A percentile compares a stretch with the other conserved stretches of the same genome.
These are phyloP conservation scores for Seriola rivoliana DNA, from an alignment of 2,113 vertebrate species.

Conservation along the genomic window DNA sequence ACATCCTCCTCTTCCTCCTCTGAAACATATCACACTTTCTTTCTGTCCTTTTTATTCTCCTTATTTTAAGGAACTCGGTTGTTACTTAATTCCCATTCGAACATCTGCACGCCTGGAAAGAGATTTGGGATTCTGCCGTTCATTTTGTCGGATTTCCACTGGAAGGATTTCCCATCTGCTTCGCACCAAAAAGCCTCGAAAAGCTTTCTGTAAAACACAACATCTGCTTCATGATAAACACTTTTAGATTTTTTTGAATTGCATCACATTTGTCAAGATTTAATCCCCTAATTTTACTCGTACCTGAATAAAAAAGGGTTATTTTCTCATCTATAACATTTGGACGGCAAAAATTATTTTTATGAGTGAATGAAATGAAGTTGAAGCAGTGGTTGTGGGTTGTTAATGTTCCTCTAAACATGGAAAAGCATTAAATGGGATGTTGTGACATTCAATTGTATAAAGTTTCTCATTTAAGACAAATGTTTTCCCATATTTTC, in stretches of 20 bases:
- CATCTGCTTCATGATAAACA: neutral
- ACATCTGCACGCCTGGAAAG: slow-evolving; percentile 1
- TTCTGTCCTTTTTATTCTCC: neutral
- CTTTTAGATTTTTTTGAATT: neutral
- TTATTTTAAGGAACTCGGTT: neutral
- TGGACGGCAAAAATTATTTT: neutral
- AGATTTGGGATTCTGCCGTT: neutral
- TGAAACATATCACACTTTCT: neutral
- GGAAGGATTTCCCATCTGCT: slow-evolving; percentile 12
- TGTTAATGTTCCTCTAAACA: neutral
- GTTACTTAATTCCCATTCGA: slow-evolving; percentile 1
- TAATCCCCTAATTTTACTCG: too few species aligned
- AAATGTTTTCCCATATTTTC: neutral
- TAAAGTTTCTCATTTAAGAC: neutral
- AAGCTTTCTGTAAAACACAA: neutral
- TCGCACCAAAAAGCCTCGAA: neutral
- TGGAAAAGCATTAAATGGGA: slow-evolving; percentile 34
- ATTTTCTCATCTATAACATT: neutral
- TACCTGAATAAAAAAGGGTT: neutral
- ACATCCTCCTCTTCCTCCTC: neutral
- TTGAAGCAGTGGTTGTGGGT: neutral
- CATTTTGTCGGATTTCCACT: neutral
- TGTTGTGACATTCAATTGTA: neutral
- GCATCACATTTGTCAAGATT: neutral
- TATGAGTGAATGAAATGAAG: neutral